A percentile compares a stretch with the other conserved stretches of the same genome.
These are phyloP conservation scores for Bombylius major DNA, from an alignment of 2,888 invertebrate species.

Conservation along the genomic window DNA sequence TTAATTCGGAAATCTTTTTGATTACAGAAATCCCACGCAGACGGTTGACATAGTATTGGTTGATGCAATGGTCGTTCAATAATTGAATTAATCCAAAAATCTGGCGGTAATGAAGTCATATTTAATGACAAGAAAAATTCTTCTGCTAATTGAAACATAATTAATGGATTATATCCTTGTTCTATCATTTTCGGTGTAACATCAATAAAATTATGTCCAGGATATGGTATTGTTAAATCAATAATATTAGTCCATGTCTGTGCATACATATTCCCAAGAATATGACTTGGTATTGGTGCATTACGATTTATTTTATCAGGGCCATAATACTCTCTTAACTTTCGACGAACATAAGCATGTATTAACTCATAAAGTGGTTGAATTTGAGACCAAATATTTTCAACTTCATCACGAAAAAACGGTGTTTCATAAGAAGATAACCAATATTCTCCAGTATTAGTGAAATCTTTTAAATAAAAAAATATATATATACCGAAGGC, in stretches of 20 bases:
- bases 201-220: constrained; percentile 69
- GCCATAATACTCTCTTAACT: constrained; percentile 71
- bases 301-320: constrained; percentile 66
- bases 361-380: constrained; percentile 76
- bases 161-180: constrained; percentile 72
- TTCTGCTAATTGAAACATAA: constrained; percentile 78
- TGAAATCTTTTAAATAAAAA: constrained; percentile 53
- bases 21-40: constrained; percentile 92
- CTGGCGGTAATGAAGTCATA: constrained; percentile 70
- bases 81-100: constrained; percentile 81
- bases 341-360: constrained; percentile 78
- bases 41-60: constrained; percentile 74
- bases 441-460: constrained; percentile 81
- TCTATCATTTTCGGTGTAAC: constrained; percentile 70
- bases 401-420: constrained; percentile 63
- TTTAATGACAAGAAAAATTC: constrained; percentile 86
- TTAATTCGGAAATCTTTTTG: constrained; percentile 75
- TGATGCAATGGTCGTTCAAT: constrained; percentile 64
- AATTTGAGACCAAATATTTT: constrained; percentile 71
- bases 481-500: not conserved
- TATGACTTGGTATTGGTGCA: constrained; percentile 73
- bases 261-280: constrained; percentile 83
- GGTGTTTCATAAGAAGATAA: constrained; percentile 71
- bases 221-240: constrained; percentile 72
- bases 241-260: constrained; percentile 77